phyloP scores from a whole-genome alignment of 37 sponge, comb jelly and placozoan species.

The Bolinopsis microptera region DNA sequence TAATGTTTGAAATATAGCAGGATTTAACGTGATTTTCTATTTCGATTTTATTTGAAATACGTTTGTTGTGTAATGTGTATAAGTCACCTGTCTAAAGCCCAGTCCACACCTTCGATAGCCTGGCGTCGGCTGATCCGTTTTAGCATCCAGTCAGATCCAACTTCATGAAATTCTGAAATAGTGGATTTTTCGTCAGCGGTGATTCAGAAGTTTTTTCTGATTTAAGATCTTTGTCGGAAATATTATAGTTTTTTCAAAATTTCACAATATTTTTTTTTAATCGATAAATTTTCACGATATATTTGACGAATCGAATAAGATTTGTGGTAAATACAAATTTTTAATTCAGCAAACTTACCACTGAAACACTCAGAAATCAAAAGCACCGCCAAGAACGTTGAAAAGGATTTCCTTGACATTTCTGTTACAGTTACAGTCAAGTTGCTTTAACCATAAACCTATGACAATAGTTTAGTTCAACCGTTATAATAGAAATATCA shows the following conservation, averaged over 20 bases:
- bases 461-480: neutral
- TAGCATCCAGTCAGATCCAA: neutral
- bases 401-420: neutral
- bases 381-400: neutral
- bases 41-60: neutral
- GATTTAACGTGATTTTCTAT: neutral
- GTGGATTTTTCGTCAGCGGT: no score
- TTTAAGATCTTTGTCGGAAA: no score
- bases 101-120: neutral
- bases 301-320: no score
- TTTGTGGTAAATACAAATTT: no score
- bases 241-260: no score
- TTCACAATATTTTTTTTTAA: no score
- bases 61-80: neutral
- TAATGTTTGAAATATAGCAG: no score
- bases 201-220: no score
- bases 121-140: neutral
- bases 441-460: neutral
- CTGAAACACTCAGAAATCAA: neutral
- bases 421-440: neutral
- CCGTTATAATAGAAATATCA: neutral
- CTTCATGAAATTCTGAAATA: neutral
- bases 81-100: constrained; percentile 49
- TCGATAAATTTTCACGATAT: no score
- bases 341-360: neutral